A percentile compares a stretch with the other conserved stretches of the same genome.
Evolutionary conservation across 37 sponge, comb jelly and placozoan species (phyloP).

Genomic region (Geodia barretti): DNA sequence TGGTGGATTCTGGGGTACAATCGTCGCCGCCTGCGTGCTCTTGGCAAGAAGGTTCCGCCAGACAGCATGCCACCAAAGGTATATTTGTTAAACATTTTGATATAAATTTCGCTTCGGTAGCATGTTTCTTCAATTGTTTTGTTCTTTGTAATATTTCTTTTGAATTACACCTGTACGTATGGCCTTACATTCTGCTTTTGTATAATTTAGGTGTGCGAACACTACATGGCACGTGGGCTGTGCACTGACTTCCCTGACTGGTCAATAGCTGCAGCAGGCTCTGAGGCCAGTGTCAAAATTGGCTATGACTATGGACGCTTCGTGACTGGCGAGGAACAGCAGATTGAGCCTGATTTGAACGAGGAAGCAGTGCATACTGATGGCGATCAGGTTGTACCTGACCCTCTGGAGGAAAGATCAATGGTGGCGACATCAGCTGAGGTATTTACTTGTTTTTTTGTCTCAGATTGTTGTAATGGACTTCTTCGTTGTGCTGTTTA

Average conservation of each 20-base stretch:
- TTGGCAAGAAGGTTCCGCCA: conserved; percentile 51
- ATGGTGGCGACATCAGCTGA: conserved; percentile 49
- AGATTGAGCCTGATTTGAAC: conserved; percentile 1
- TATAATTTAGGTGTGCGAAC: conserved; percentile 26
- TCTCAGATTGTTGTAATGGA: neutral
- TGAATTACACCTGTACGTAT: neutral
- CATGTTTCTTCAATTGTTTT: no score
- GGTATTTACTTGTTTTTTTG: conserved; percentile 11
- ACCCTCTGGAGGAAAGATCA: conserved; percentile 45
- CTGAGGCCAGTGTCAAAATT: conserved; percentile 30
- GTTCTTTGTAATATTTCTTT: neutral
- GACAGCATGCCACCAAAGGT: conserved; percentile 17
- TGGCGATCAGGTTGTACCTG: conserved; percentile 15
- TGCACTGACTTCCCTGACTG: conserved; percentile 51
- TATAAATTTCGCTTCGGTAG: neutral
- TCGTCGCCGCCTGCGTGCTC: conserved; percentile 48
- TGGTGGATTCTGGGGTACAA: conserved; percentile 45
- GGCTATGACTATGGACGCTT: conserved; percentile 51
- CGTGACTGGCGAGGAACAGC: conserved; percentile 42
- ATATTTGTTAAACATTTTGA: neutral
- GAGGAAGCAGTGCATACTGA: conserved; percentile 20
- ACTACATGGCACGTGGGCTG: conserved; percentile 36
- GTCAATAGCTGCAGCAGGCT: conserved; percentile 50
- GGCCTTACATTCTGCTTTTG: neutral
- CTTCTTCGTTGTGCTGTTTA: neutral